Percentiles rank a stretch among this genome's conserved stretches.
Conservation (phyloP, 2,113 vertebrate genomes). For the Urocynchramus pylzowi region DNA sequence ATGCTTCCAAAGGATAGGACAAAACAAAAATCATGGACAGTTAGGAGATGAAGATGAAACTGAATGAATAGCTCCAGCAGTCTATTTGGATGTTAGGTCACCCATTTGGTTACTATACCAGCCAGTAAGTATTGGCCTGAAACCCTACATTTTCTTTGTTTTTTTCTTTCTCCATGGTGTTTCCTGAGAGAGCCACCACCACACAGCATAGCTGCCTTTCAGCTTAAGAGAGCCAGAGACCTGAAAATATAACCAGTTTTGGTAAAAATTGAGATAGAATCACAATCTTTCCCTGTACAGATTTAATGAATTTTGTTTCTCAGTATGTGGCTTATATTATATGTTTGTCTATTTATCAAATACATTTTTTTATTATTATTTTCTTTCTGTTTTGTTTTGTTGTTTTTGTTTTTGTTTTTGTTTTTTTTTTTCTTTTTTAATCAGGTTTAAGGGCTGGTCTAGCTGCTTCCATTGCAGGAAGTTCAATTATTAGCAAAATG, state of each 20-base stretch:
- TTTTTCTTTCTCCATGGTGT: not conserved
- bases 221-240: not conserved
- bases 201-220: not conserved
- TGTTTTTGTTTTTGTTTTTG: not conserved
- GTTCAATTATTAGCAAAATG: slow-evolving; percentile 99
- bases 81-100: not conserved
- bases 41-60: not conserved
- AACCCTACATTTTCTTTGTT: not conserved
- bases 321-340: not conserved
- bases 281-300: not conserved
- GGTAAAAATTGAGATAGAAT: not conserved
- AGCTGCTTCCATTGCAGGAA: slow-evolving; percentile 96
- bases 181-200: not conserved
- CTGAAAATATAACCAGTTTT: not conserved
- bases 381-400: not conserved
- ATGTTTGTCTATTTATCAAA: not conserved
- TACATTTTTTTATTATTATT: not conserved
- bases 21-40: not conserved
- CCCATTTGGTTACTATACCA: not conserved
- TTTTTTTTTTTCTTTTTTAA: not conserved
- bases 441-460: slow-evolving; percentile 92
- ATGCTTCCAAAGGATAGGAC: not conserved
- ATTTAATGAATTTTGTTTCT: not conserved
- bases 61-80: not conserved
- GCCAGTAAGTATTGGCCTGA: not conserved